Base-by-base conservation (phyloP, 2,888 invertebrate species). In the Boloria selene region DNA sequence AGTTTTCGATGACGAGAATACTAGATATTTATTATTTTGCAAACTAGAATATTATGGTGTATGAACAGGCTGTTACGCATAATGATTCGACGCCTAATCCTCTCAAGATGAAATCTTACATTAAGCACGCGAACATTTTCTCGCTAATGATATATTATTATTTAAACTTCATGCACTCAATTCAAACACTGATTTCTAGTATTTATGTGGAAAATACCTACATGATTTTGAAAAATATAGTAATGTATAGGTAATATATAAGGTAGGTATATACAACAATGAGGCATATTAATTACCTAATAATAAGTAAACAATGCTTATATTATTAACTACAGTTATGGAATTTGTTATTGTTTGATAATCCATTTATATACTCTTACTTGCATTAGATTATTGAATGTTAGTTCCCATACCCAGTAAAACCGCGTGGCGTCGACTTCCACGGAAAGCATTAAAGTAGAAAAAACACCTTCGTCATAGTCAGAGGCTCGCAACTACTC, bases 401-500 rank as follows among this genome's bases (percentile, higher is more conserved):
- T 56, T 56, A 72, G 72, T 74, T 77, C 75, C 65, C 76, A 72
- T 78, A 76, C 77, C 72, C 77, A 79, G 66, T 70, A 71, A 73
- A 73, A 72, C 68, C 70, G 74, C 78, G 72, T 77, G 74, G 79
- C 76, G 77, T 72, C 74, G 76, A 74, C 78, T 81, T 83, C 82
- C 77, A 83, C 81, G 83, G 82, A 85, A 83, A 84, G 77, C 79
- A 75, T 81, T 80, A 80, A 75, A 75, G 62, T 38, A 67, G 84
- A 85, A 87, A 87, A 71, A 67, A 67, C 38, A 45, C 13, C n/a
- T 55, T 54, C 47, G 45, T 45, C 60, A 59, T 53, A 61, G 62
- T 50, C 54, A 38, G 26, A 55, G 64, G 63, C 65, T 65, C 50
- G 65, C 62, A 61, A 61, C 61, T 60, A 54, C 55, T 51, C 67